Evolutionary conservation across 2,888 invertebrate genomes (phyloP).

Genomic region (Ectemnius lituratus): DNA sequence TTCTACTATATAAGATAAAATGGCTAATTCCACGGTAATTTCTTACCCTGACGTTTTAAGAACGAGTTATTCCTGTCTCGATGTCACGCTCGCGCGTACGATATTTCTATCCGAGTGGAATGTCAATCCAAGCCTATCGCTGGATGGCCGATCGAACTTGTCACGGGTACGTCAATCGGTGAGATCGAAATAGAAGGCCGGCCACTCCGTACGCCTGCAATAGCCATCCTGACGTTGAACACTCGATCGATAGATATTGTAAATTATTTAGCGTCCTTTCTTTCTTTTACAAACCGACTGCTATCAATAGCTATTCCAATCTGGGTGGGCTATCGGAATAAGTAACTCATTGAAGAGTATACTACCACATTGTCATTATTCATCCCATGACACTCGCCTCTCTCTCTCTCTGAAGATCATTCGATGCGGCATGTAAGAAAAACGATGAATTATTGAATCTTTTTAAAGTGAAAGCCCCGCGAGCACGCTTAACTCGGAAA

Average conservation of each 20-base stretch:
- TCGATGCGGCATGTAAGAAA: neutral
- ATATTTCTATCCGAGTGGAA: constrained; percentile 47
- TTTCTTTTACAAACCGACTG: no score
- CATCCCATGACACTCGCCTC: neutral
- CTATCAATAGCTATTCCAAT: no score
- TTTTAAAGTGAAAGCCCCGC: no score
- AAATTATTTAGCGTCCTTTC: neutral
- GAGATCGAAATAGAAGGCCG: constrained; percentile 30
- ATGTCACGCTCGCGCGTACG: constrained; percentile 32
- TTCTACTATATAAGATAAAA: no score
- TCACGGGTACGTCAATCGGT: constrained; percentile 33
- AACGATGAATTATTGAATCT: neutral
- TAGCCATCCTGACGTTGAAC: neutral
- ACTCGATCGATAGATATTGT: neutral
- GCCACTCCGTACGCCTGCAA: neutral
- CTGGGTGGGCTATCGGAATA: no score
- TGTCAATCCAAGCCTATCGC: constrained; percentile 48
- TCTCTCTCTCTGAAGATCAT: neutral
- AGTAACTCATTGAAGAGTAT: no score
- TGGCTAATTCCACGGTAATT: constrained; percentile 3
- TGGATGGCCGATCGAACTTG: constrained; percentile 39
- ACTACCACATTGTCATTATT: neutral
- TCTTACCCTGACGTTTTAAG: constrained; percentile 29
- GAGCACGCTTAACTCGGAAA: no score
- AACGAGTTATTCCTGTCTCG: constrained; percentile 39